Evolutionary conservation across 2,113 vertebrate genomes (phyloP).

Genomic region (Helogale parvula): DNA sequence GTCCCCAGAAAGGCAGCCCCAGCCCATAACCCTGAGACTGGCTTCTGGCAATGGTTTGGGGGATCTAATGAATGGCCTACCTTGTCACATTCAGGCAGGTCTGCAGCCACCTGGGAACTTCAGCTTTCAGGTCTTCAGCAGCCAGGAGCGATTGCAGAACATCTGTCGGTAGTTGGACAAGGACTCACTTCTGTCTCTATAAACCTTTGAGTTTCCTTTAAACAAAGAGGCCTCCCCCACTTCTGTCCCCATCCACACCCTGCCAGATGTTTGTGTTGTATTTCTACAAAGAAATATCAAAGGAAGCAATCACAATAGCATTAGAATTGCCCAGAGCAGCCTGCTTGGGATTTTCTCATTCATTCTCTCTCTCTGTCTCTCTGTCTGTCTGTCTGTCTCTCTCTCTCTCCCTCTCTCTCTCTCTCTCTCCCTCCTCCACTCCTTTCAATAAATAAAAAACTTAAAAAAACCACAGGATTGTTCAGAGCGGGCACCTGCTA

Average conservation of each 20-base stretch:
- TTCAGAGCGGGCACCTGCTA: background rate
- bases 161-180: slow-evolving; percentile 41
- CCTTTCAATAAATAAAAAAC: too few species aligned
- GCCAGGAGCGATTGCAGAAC: slow-evolving; percentile 49
- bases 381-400: too few species aligned
- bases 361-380: too few species aligned
- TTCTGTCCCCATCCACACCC: background rate
- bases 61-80: slow-evolving; percentile 22
- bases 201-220: slow-evolving; percentile 43
- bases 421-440: too few species aligned
- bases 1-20: background rate
- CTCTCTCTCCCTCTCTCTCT: too few species aligned
- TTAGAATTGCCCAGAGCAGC: background rate
- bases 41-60: slow-evolving; percentile 18
- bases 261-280: slow-evolving; percentile 2
- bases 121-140: background rate
- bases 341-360: too few species aligned
- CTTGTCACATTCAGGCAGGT: slow-evolving; percentile 19
- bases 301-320: background rate
- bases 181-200: background rate
- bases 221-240: slow-evolving; percentile 10
- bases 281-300: slow-evolving; percentile 53
- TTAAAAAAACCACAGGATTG: background rate
- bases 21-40: background rate
- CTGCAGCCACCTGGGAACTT: slow-evolving; percentile 14